Percentiles rank a stretch among this genome's conserved stretches.
phyloP scores from a whole-genome alignment of 2,797 vertebrate species.

The Alcedo quadribrachys region DNA sequence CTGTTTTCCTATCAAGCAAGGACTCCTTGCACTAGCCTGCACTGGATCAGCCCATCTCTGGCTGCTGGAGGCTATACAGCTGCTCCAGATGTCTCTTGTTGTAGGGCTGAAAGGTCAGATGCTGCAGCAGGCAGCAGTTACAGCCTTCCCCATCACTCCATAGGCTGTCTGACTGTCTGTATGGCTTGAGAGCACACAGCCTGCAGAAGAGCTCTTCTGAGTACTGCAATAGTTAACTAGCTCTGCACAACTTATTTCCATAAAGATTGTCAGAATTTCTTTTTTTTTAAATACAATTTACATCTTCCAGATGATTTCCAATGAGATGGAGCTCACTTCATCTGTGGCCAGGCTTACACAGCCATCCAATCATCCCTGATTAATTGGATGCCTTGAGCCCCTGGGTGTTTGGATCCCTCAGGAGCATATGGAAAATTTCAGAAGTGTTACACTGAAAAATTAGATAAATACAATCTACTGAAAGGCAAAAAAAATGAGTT shows the following conservation, averaged over 20 bases:
- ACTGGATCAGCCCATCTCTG: not conserved
- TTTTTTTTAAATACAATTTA: not conserved
- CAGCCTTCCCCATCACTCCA: not conserved
- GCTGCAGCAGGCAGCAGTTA: not conserved
- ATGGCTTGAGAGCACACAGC: not conserved
- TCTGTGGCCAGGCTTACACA: not conserved
- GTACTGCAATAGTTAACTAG: not conserved
- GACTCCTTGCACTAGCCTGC: rapidly evolving
- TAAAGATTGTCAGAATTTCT: not conserved
- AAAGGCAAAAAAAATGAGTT: not conserved
- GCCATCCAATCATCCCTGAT: not conserved
- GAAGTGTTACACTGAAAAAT: not conserved
- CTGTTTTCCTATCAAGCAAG: not conserved
- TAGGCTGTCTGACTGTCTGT: not conserved
- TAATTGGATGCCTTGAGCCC: not conserved
- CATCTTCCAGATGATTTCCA: not conserved
- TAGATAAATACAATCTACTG: not conserved
- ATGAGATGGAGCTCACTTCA: not conserved
- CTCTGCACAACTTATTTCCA: not conserved
- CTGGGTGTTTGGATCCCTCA: not conserved
- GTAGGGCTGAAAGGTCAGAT: not conserved
- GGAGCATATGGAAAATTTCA: not conserved
- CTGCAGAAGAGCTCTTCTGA: not conserved
- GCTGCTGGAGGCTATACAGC: not conserved
- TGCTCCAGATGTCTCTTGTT: not conserved